A percentile compares a stretch with the other conserved stretches of the same genome.
phyloP scores from a whole-genome alignment of 2,797 vertebrate genomes.

The Rhincodon typus region DNA sequence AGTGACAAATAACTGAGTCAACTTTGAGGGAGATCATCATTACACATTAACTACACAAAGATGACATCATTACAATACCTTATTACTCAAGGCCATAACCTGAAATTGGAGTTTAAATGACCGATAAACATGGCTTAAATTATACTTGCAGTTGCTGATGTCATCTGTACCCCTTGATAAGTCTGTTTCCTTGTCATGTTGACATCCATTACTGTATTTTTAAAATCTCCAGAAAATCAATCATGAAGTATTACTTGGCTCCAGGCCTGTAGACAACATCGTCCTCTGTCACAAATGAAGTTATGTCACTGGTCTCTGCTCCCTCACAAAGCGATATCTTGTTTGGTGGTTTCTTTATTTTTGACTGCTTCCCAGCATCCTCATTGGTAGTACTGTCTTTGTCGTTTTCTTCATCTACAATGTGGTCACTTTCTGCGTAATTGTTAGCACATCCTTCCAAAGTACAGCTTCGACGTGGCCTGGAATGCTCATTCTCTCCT shows the following conservation, averaged over 20 bases:
- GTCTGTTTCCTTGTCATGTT: background rate
- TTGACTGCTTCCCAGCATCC: conserved; percentile 86
- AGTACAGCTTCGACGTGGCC: conserved; percentile 89
- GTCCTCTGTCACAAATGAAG: conserved; percentile 92
- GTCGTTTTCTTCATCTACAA: conserved; percentile 93
- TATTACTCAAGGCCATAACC: background rate
- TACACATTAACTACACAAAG: background rate
- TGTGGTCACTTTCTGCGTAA: conserved; percentile 95
- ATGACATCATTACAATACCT: background rate
- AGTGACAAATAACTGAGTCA: background rate
- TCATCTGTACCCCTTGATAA: background rate
- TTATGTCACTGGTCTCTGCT: conserved; percentile 90
- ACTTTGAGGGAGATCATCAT: background rate
- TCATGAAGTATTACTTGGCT: conserved; percentile 62
- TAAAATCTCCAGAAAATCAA: background rate
- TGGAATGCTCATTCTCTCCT: conserved; percentile 78
- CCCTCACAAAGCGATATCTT: conserved; percentile 95
- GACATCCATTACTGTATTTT: conserved; percentile 28
- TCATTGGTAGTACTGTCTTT: conserved; percentile 76
- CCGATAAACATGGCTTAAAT: background rate
- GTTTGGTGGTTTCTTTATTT: conserved; percentile 85
- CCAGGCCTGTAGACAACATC: conserved; percentile 91
- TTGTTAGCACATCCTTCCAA: conserved; percentile 94
- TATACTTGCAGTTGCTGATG: too few species aligned
- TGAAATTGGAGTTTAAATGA: background rate